Percentiles rank a stretch among this genome's conserved stretches.
phyloP scores from a whole-genome alignment of 2,888 invertebrate species.

The Ferrisia virgata region DNA sequence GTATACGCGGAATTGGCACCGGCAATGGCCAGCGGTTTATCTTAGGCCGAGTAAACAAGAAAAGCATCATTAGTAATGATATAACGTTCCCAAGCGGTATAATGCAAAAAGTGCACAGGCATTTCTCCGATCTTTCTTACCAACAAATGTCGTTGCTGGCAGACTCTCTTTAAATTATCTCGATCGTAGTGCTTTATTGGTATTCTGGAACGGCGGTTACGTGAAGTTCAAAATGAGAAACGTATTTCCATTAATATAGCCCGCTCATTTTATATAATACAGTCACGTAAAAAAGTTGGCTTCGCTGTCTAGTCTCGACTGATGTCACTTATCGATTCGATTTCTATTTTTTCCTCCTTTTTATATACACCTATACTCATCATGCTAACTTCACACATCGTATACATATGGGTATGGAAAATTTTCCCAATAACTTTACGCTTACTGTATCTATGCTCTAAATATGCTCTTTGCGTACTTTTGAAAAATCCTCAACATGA shows the following conservation, averaged over 20 bases:
- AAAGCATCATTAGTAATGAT: conserved; percentile 41
- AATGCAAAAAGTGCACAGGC: conserved; percentile 40
- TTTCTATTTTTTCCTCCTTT: not conserved
- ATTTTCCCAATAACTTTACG: too few relatives aligned
- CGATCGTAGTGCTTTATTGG: conserved; percentile 41
- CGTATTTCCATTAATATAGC: conserved; percentile 38
- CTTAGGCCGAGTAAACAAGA: conserved; percentile 20
- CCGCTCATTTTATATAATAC: conserved; percentile 28
- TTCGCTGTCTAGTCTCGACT: conserved; percentile 23
- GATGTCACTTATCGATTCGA: conserved; percentile 31
- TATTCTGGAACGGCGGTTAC: conserved; percentile 35
- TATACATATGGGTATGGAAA: not conserved
- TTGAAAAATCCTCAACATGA: too few relatives aligned
- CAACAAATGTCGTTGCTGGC: conserved; percentile 36
- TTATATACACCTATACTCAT: not conserved
- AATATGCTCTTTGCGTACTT: too few relatives aligned
- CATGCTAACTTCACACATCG: not conserved
- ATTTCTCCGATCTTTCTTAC: conserved; percentile 33
- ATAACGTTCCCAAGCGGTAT: conserved; percentile 41
- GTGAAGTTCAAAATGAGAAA: conserved; percentile 40
- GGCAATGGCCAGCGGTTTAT: conserved; percentile 29
- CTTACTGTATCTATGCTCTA: too few relatives aligned
- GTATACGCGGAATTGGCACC: conserved; percentile 36
- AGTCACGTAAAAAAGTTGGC: conserved; percentile 40
- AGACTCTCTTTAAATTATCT: conserved; percentile 38